These are phyloP conservation scores for Electrona antarctica DNA, from an alignment of 2,113 vertebrate genomes.

Conservation along the genomic window DNA sequence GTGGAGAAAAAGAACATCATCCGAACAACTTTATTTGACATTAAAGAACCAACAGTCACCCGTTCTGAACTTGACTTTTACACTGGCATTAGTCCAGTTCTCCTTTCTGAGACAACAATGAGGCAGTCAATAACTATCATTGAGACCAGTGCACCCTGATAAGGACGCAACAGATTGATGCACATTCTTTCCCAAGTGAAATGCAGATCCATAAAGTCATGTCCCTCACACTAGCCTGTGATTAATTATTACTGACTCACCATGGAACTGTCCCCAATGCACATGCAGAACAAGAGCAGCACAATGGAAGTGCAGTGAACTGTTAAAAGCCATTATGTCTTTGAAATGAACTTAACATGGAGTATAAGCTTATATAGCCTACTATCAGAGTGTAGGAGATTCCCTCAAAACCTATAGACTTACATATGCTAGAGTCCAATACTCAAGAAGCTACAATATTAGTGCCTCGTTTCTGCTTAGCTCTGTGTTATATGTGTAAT, in stretches of 20 bases:
- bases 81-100: constrained; percentile 13
- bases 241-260: constrained; percentile 60
- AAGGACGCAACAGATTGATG: constrained; percentile 23
- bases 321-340: constrained; percentile 66
- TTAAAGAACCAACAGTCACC: neutral
- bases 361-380: constrained; percentile 27
- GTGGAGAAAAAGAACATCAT: no score
- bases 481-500: no score
- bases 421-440: no score
- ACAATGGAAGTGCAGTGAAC: constrained; percentile 61
- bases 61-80: constrained; percentile 6
- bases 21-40: no score
- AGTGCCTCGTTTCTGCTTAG: no score
- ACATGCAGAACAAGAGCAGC: constrained; percentile 55
- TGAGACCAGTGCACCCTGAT: constrained; percentile 33
- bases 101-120: constrained; percentile 10
- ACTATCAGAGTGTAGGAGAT: neutral
- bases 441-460: no score
- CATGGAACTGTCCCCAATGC: constrained; percentile 50
- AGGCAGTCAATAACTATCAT: constrained; percentile 25
- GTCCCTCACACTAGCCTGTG: constrained; percentile 42
- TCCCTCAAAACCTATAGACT: no score
- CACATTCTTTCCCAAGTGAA: constrained; percentile 15
- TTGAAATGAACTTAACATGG: constrained; percentile 52
- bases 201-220: constrained; percentile 30